Percentiles rank a stretch among this genome's conserved stretches.
phyloP scores from a whole-genome alignment of 2,113 vertebrate species.

The Ptychochromis oligacanthus region DNA sequence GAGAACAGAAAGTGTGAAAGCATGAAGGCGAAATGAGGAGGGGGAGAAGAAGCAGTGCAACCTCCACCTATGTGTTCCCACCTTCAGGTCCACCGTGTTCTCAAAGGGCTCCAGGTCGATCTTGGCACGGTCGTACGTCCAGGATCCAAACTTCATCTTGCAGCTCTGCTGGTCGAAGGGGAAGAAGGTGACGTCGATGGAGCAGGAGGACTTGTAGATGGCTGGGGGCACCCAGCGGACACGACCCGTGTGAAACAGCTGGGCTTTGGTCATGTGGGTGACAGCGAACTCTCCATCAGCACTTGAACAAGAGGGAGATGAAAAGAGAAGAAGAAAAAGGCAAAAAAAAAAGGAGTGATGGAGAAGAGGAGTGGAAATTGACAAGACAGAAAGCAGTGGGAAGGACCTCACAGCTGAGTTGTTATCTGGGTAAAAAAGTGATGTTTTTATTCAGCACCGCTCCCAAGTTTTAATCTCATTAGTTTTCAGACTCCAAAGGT shows the following conservation, averaged over 20 bases:
- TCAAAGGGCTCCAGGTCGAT: slow-evolving; percentile 91
- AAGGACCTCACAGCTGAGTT: background rate
- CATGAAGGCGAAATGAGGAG: slow-evolving; percentile 28
- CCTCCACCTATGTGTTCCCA: background rate
- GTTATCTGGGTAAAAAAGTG: background rate
- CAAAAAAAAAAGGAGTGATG: background rate
- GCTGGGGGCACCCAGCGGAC: slow-evolving; percentile 94
- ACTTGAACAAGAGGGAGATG: slow-evolving; percentile 65
- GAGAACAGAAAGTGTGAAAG: background rate
- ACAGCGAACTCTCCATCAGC: slow-evolving; percentile 93
- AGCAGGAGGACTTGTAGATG: slow-evolving; percentile 96
- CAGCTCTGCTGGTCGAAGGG: slow-evolving; percentile 97
- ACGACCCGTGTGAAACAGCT: slow-evolving; percentile 88
- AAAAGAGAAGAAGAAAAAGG: background rate
- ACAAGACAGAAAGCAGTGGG: background rate
- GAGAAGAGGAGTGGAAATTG: background rate
- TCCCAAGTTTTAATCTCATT: slow-evolving; percentile 7
- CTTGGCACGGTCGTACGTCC: slow-evolving; percentile 94
- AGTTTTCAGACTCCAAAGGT: slow-evolving; percentile 12
- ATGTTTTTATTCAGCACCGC: too few relatives aligned
- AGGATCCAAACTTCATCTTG: slow-evolving; percentile 97
- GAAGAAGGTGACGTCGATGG: slow-evolving; percentile 96
- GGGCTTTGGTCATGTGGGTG: slow-evolving; percentile 94
- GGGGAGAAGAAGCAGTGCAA: slow-evolving; percentile 44
- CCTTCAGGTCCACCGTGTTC: slow-evolving; percentile 85